phyloP scores from a whole-genome alignment of 2,113 vertebrate species.

The Hippolais icterina region DNA sequence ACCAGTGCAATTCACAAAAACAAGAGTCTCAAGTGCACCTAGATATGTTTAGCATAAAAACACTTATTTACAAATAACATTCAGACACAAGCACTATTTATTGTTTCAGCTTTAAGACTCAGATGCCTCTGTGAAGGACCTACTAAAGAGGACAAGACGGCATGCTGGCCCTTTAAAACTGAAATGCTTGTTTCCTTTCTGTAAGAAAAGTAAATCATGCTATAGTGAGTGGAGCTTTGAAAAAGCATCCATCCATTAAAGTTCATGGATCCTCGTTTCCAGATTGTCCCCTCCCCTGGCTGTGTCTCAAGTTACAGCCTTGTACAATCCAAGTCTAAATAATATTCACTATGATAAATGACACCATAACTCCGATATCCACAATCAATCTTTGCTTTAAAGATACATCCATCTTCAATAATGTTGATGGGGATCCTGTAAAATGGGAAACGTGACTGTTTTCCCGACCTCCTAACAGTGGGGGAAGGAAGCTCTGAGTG shows the following conservation, averaged over 20 bases:
- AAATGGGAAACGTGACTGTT: conserved; percentile 90
- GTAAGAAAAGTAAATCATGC: conserved; percentile 80
- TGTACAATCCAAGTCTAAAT: conserved; percentile 97
- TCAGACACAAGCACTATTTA: conserved; percentile 21
- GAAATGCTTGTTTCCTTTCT: conserved; percentile 72
- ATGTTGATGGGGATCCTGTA: conserved; percentile 96
- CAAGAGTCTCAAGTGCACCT: conserved; percentile 31
- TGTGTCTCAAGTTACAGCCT: conserved; percentile 92
- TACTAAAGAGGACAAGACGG: conserved; percentile 28
- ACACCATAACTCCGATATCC: conserved; percentile 97
- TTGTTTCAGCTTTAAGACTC: conserved; percentile 14
- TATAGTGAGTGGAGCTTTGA: conserved; percentile 80
- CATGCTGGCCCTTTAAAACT: conserved; percentile 79
- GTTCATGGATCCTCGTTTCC: conserved; percentile 84
- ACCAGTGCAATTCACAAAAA: not conserved
- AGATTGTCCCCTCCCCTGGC: conserved; percentile 92
- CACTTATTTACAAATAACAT: conserved; percentile 17
- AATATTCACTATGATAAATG: conserved; percentile 98
- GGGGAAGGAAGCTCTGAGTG: conserved; percentile 87
- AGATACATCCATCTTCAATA: conserved; percentile 98
- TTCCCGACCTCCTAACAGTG: conserved; percentile 84
- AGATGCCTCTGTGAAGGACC: not conserved
- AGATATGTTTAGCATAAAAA: conserved; percentile 25
- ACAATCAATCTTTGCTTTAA: conserved; percentile 99
- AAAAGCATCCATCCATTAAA: conserved; percentile 90